phyloP scores from a whole-genome alignment of 2,797 vertebrate species.

The Dendrocincla tyrannina region DNA sequence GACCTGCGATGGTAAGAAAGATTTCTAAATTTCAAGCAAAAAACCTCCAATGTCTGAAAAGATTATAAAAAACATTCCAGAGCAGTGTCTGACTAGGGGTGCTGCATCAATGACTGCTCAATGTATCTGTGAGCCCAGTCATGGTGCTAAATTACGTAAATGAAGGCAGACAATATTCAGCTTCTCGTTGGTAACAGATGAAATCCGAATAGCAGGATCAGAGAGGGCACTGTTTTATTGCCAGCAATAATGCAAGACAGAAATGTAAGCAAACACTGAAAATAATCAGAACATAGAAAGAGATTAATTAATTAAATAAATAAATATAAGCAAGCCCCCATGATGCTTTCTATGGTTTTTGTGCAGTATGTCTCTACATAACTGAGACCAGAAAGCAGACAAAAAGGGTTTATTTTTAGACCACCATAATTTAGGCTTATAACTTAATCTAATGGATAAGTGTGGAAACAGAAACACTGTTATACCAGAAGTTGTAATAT shows the following conservation, averaged over 20 bases:
- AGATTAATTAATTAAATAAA: neutral
- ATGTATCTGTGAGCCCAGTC: constrained; percentile 21
- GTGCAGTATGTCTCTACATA: constrained; percentile 13
- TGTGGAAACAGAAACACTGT: constrained; percentile 39
- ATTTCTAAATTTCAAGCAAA: constrained; percentile 42
- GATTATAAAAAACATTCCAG: constrained; percentile 63
- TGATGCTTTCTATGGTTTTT: constrained; percentile 43
- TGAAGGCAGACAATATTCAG: neutral
- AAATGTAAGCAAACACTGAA: constrained; percentile 4
- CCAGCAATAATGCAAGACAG: constrained; percentile 33
- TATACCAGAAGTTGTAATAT: constrained; percentile 44
- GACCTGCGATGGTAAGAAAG: constrained; percentile 27
- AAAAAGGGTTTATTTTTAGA: constrained; percentile 32
- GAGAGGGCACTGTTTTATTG: constrained; percentile 11
- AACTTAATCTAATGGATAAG: constrained; percentile 30
- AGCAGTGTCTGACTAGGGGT: constrained; percentile 20
- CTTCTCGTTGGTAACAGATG: neutral
- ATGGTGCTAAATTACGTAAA: constrained; percentile 44
- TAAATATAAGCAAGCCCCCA: neutral
- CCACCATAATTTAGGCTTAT: constrained; percentile 1
- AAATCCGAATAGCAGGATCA: constrained; percentile 3
- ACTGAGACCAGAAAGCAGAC: constrained; percentile 23
- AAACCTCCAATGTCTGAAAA: neutral
- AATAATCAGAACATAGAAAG: neutral
- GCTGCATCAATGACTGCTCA: constrained; percentile 35